Conservation (phyloP, 2,888 invertebrate genomes). For the Drosophila paranaensis region DNA sequence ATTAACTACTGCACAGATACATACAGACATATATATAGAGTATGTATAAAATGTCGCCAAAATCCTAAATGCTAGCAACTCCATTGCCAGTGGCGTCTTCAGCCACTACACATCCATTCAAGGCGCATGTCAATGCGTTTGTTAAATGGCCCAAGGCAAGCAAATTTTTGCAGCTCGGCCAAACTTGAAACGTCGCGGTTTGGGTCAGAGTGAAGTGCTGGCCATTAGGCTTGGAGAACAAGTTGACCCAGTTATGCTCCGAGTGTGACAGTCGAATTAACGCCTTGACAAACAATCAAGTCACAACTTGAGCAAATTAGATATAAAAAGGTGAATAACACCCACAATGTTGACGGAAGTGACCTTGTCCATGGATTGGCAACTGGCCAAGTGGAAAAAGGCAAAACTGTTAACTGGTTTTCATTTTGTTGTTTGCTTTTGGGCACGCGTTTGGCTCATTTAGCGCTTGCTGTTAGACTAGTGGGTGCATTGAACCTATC, state of each 20-base stretch:
- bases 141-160: conserved; percentile 65
- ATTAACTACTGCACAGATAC: background rate
- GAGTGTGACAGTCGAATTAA: conserved; percentile 56
- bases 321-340: conserved; percentile 69
- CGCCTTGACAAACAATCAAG: conserved; percentile 75
- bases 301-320: conserved; percentile 35
- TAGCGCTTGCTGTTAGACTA: conserved; percentile 30
- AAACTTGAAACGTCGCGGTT: conserved; percentile 56
- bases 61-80: conserved; percentile 41
- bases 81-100: conserved; percentile 56
- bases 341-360: conserved; percentile 73
- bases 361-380: conserved; percentile 74
- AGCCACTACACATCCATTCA: conserved; percentile 25
- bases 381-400: conserved; percentile 18
- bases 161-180: conserved; percentile 50
- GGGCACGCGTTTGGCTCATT: conserved; percentile 44
- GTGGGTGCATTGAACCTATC: conserved; percentile 55
- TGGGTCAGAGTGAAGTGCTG: conserved; percentile 50
- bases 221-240: conserved; percentile 51
- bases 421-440: conserved; percentile 22
- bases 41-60: conserved; percentile 28
- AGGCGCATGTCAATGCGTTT: conserved; percentile 48
- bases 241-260: conserved; percentile 64
- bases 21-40: conserved; percentile 1
- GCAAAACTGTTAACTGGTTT: conserved; percentile 53